Conservation (phyloP, 2,113 vertebrate species). For the Carettochelys insculpta region DNA sequence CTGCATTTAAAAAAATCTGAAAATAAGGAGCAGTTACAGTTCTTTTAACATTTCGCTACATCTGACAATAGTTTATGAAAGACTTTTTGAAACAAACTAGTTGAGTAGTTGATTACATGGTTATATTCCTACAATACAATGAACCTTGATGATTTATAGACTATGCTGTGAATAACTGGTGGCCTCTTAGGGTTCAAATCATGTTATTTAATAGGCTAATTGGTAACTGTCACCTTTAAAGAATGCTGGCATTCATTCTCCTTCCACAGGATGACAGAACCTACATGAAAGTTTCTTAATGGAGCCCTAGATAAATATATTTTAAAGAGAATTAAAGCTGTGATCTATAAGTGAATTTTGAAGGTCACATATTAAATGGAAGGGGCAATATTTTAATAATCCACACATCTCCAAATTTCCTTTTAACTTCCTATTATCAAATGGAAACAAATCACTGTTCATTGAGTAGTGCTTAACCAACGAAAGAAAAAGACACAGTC, state of each 20-base stretch:
- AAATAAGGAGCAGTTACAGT: too few relatives aligned
- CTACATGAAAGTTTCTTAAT: not conserved
- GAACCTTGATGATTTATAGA: not conserved
- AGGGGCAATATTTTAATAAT: constrained; percentile 57
- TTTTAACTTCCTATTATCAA: not conserved
- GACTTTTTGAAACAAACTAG: not conserved
- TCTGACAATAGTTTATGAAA: not conserved
- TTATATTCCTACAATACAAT: not conserved
- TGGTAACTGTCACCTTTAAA: not conserved
- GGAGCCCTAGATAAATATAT: not conserved
- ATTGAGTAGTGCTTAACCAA: not conserved
- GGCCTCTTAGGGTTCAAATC: not conserved
- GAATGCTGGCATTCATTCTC: not conserved
- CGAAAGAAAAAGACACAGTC: not conserved
- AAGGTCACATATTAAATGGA: not conserved
- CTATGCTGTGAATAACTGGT: not conserved
- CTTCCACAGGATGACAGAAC: not conserved
- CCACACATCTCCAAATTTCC: not conserved
- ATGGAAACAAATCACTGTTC: not conserved
- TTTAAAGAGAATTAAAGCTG: not conserved
- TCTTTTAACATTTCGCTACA: not conserved
- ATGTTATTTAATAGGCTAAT: not conserved
- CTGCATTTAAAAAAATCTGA: too few relatives aligned
- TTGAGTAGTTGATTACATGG: not conserved
- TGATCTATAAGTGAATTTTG: not conserved